Evolutionary conservation across 2,113 vertebrate genomes (phyloP), one percentile per base, ranked within the genome.

Genomic region (Archilochus colubris): DNA sequence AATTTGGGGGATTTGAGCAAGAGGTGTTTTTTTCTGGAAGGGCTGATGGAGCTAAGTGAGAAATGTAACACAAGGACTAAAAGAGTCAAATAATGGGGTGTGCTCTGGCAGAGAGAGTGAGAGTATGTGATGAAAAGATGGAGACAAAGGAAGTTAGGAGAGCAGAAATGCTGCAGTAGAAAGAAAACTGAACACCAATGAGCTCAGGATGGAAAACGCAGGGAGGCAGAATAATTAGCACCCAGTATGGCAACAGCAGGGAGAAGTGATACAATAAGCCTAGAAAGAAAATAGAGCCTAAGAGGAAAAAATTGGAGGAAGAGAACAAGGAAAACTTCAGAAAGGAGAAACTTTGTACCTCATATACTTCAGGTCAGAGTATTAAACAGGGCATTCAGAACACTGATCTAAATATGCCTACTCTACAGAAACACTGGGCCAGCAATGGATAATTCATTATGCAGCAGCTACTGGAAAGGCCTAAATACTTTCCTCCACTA

Each of bases 281-380:
- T 12, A 61, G 51, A 27, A 82, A 82, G 50, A 69, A 5, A 79
- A 20, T 30, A 67, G 16, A 61, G 16, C 48, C 64, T 44, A 58
- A 46, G 31, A 81, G 12, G 28, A 59, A 88, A 76, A 85, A 51
- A 74, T 18, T 7, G 3, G 15, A 68, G n/a, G 6, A 89, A 79
- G 33, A 89, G 27, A 84, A 89, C 20, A 68, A 84, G 67, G 44
- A 44, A 46, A 75, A 73, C 8, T 64, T 84, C 12, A 75, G 14
- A 86, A 84, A 9, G 12, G 31, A 78, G 33, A 55, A 88, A 55
- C 22, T 73, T 43, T 21, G 58, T 63, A 59, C 50, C 27, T 92
- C 23, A 30, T 80, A 87, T 88, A 85, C 51, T 91, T 89, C 43
- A 82, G 38, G 77, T 53, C 6, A 50, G 82, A 82, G 25, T 72